phyloP scores from a whole-genome alignment of 1,140 invertebrate species.

The Ctenoplectra terminalis region DNA sequence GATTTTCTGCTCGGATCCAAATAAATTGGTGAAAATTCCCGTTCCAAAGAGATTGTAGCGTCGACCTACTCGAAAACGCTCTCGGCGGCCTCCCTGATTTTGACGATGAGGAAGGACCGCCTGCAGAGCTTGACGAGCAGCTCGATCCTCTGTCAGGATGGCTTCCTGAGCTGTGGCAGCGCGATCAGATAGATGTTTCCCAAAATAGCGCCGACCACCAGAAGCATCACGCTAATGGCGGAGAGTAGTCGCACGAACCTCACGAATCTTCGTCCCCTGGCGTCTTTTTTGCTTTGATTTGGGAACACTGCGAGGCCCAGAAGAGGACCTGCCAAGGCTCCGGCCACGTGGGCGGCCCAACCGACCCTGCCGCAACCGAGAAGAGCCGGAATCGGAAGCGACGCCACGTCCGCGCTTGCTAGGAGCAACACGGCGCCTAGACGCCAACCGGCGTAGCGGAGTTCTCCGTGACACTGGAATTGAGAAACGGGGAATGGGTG shows the following conservation, averaged over 20 bases:
- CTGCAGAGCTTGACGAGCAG: conserved; percentile 79
- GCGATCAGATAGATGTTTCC: conserved; percentile 80
- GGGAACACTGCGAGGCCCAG: conserved; percentile 90
- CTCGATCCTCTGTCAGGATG: conserved; percentile 80
- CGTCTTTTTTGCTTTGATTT: conserved; percentile 80
- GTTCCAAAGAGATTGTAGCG: not conserved
- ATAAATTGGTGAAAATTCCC: not conserved
- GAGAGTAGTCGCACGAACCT: conserved; percentile 78
- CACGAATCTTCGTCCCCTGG: conserved; percentile 76
- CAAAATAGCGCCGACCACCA: conserved; percentile 78
- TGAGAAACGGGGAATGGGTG: not conserved
- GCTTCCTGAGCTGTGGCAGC: conserved; percentile 76
- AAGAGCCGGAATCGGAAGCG: conserved; percentile 79
- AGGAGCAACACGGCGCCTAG: conserved; percentile 85
- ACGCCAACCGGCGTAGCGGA: conserved; percentile 85
- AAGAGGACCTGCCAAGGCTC: conserved; percentile 90
- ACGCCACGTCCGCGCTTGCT: conserved; percentile 84
- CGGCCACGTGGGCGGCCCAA: conserved; percentile 92
- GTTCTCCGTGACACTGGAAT: conserved; percentile 84
- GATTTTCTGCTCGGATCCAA: not conserved
- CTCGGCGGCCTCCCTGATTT: conserved; percentile 78
- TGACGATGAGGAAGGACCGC: conserved; percentile 79
- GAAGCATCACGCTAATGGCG: conserved; percentile 75
- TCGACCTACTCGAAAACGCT: conserved; percentile 76
- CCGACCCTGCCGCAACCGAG: conserved; percentile 84